A percentile compares a stretch with the other conserved stretches of the same genome.
phyloP scores from a whole-genome alignment of 2,797 vertebrate genomes.

The Oreochromis mossambicus region DNA sequence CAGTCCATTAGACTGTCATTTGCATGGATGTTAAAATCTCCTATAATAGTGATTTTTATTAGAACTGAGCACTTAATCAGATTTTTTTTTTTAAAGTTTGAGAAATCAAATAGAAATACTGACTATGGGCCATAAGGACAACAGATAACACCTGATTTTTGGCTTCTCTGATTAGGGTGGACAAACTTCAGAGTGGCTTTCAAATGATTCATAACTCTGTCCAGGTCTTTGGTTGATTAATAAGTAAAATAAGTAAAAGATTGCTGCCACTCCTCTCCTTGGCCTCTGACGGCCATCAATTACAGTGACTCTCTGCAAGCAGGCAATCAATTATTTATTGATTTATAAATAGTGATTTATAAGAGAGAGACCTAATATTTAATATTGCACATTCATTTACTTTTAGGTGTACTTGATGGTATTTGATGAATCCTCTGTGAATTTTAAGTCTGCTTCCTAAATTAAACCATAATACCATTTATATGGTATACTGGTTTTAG shows the following conservation, averaged over 20 bases:
- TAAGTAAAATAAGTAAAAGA: not conserved
- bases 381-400: not conserved
- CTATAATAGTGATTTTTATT: not conserved
- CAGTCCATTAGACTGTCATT: not conserved
- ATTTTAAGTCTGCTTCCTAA: not conserved
- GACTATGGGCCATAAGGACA: not conserved
- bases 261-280: not conserved
- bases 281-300: not conserved
- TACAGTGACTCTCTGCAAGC: too few relatives aligned
- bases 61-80: not conserved
- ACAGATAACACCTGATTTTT: not conserved
- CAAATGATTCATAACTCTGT: not conserved
- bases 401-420: not conserved
- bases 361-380: not conserved
- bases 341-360: not conserved
- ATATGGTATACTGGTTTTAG: conserved; percentile 38
- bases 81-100: accelerated
- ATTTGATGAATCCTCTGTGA: not conserved
- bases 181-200: not conserved
- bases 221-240: not conserved
- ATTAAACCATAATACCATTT: not conserved
- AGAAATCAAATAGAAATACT: not conserved
- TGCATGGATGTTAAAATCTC: not conserved
- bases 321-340: not conserved
- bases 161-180: not conserved